Base-by-base conservation (phyloP, 2,113 vertebrate species). In the Callipepla squamata region DNA sequence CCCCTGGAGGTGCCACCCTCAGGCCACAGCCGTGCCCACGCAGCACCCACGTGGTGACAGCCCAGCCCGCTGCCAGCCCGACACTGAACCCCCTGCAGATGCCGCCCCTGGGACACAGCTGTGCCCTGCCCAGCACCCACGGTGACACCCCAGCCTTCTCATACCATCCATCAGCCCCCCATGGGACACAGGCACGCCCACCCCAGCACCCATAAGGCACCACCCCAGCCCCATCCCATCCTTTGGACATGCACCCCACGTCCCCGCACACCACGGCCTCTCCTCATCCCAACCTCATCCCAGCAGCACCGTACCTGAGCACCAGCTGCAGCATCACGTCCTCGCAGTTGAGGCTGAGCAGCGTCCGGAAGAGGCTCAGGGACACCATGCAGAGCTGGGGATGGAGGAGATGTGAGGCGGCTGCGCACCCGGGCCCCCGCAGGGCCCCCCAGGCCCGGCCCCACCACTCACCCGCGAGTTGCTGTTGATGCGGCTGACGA, bases 321-420 rank as follows among this genome's bases (percentile, higher is more conserved):
- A 99, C 97, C 59, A 99, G 98, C 98, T 99, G 99, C 87, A 99
- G 98, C 98, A 99, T 98, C 92, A 99, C 96, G 16, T 99, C 99
- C 96, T 99, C 99, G 63, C 99, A 99, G 98, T 99, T 98, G 96
- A 99, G 98, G 87, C 98, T 98, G 89, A 99, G 98, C 62, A 99
- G 98, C 51, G 99, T 99, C 96, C 98, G 98, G 98, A 99, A 99
- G 89, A 99, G 98, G 96, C 99, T 99, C 94, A 99, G 95, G 4
- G 99, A 99, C 36, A 99, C 99, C 99, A 99, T 99, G 96, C 99
- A 99, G 91, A 99, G 98, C 99, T 99, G 97, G 26, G 65, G 58
- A 63, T 32, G 67, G 22, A 65, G 8, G 47, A 13, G 50, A 34
- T 14, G 55, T 57, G 72, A 70, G 68, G 23, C 86, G 22, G 66